Conservation (phyloP, 2,888 invertebrate genomes). For the Chloromyia formosa region DNA sequence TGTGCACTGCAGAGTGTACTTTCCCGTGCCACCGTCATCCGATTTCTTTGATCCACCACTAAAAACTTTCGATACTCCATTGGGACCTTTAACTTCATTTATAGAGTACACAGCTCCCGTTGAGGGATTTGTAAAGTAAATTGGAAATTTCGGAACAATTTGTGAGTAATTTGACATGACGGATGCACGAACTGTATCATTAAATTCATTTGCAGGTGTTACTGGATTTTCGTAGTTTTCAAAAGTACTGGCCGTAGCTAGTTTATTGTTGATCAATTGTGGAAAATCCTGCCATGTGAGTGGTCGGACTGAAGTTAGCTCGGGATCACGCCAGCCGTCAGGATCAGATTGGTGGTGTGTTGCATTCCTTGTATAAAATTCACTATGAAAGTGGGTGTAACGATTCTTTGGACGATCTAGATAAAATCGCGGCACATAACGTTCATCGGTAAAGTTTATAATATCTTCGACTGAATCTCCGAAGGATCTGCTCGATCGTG, state of each 20-base stretch:
- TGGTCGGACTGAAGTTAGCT: neutral
- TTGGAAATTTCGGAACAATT: constrained; percentile 54
- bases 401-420: constrained; percentile 31
- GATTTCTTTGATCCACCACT: constrained; percentile 19
- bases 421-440: constrained; percentile 26
- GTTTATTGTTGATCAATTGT: constrained; percentile 21
- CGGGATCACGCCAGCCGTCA: neutral
- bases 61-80: neutral
- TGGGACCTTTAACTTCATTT: constrained; percentile 54
- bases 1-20: constrained; percentile 34
- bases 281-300: constrained; percentile 35
- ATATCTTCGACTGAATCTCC: constrained; percentile 15
- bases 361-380: neutral
- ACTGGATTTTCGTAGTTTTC: neutral
- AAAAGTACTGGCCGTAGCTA: neutral
- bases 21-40: neutral
- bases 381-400: constrained; percentile 29
- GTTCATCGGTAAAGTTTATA: constrained; percentile 3
- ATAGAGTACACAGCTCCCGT: constrained; percentile 61
- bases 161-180: constrained; percentile 18
- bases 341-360: neutral
- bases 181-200: neutral
- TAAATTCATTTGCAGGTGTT: neutral
- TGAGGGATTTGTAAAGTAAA: constrained; percentile 60
- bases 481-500: neutral